A percentile compares a stretch with the other conserved stretches of the same genome.
Conservation (phyloP, 2,113 vertebrate species). For the Laticauda laticaudata region DNA sequence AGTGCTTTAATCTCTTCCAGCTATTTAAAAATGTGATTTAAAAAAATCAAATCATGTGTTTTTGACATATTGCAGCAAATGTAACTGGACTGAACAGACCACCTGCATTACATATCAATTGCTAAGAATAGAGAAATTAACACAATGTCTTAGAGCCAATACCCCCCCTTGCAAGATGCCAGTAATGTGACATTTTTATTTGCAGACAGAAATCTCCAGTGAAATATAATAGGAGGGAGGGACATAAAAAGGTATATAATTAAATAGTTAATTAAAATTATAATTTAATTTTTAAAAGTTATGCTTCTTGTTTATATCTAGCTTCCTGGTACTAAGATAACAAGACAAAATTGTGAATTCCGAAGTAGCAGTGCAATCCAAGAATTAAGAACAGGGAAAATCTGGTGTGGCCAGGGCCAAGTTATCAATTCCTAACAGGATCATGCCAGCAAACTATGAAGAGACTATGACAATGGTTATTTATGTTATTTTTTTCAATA, state of each 20-base stretch:
- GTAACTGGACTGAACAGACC: background rate
- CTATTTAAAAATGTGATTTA: background rate
- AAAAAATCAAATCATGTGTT: background rate
- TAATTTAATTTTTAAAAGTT: slow-evolving; percentile 51
- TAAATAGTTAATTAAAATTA: slow-evolving; percentile 62
- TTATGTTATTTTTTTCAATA: background rate
- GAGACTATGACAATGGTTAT: too few species aligned
- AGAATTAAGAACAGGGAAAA: background rate
- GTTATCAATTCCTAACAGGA: background rate
- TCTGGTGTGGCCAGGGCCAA: background rate
- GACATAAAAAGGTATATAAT: slow-evolving; percentile 19
- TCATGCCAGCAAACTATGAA: background rate
- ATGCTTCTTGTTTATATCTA: slow-evolving; percentile 20
- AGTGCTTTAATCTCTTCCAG: background rate
- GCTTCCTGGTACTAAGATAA: background rate
- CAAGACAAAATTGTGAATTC: slow-evolving; percentile 16
- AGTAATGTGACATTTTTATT: slow-evolving; percentile 45
- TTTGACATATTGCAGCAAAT: background rate
- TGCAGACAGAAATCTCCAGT: slow-evolving; percentile 36
- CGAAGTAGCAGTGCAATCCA: background rate
- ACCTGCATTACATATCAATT: slow-evolving; percentile 42
- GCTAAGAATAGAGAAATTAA: slow-evolving; percentile 59
- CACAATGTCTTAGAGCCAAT: slow-evolving; percentile 31
- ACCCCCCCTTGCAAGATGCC: background rate
- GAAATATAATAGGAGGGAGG: slow-evolving; percentile 36